Percentiles rank a stretch among this genome's conserved stretches.
Evolutionary conservation across 2,888 invertebrate genomes (phyloP).

Genomic region (Hedya salicella): DNA sequence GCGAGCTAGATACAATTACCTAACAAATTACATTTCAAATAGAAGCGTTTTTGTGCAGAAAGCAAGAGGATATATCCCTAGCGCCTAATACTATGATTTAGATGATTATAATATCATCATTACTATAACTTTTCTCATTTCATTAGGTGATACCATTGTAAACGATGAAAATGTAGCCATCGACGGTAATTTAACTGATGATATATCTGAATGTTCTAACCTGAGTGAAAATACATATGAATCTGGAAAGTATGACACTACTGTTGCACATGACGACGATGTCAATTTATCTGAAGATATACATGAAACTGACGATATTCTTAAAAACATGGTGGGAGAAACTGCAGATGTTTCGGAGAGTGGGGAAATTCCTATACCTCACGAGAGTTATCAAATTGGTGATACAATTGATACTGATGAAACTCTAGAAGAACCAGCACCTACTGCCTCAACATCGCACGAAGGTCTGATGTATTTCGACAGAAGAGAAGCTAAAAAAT

Average conservation of each 20-base stretch:
- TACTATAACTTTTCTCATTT: not conserved
- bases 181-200: not conserved
- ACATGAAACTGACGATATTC: too few species aligned
- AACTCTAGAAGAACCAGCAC: not conserved
- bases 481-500: conserved; percentile 62
- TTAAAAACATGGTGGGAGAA: too few species aligned
- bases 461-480: conserved; percentile 53
- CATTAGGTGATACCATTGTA: not conserved
- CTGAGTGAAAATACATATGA: not conserved
- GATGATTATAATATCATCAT: too few species aligned
- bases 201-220: not conserved
- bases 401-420: not conserved
- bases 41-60: too few species aligned
- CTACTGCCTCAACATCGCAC: conserved; percentile 47
- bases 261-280: conserved; percentile 8
- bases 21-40: too few species aligned
- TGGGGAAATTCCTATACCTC: too few species aligned
- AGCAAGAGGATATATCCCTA: too few species aligned
- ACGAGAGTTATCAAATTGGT: not conserved
- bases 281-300: not conserved
- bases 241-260: not conserved
- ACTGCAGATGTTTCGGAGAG: not conserved
- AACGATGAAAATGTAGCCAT: not conserved
- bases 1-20: too few species aligned
- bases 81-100: too few species aligned